Conservation (phyloP, 2,113 vertebrate species). For the Pachycephala philippinensis region DNA sequence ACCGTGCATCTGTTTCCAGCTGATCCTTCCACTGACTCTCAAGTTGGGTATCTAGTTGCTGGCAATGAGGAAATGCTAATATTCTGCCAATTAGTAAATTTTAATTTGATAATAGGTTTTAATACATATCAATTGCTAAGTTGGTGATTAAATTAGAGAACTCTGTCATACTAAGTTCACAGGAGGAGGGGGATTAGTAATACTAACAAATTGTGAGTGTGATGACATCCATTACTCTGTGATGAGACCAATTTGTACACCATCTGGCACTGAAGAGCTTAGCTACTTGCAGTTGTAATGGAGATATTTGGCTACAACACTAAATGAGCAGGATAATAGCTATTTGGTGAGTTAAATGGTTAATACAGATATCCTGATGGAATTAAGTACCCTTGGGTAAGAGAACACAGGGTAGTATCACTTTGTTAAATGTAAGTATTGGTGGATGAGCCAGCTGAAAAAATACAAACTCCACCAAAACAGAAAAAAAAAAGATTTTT, state of each 20-base stretch:
- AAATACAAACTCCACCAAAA: neutral
- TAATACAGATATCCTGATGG: neutral
- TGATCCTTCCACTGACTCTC: neutral
- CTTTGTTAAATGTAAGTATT: neutral
- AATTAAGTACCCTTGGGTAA: neutral
- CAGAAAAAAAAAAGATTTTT: neutral
- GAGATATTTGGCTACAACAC: conserved; percentile 37
- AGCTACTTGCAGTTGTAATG: conserved; percentile 42
- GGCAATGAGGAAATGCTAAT: neutral
- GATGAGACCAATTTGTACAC: conserved; percentile 50
- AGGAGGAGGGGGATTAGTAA: neutral
- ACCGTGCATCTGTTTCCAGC: neutral
- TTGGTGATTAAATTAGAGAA: neutral
- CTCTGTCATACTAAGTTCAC: conserved; percentile 5
- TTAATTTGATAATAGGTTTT: neutral
- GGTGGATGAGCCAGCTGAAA: neutral
- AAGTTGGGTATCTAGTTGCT: neutral
- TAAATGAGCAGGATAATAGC: neutral
- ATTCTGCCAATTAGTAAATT: neutral
- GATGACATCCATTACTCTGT: conserved; percentile 26
- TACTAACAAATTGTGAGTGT: conserved; percentile 1
- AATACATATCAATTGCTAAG: neutral
- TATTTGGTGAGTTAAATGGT: conserved; percentile 14
- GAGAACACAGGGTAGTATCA: neutral
- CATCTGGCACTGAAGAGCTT: conserved; percentile 59